Conservation (phyloP, 2,888 invertebrate genomes). For the Metacarcinus magister region DNA sequence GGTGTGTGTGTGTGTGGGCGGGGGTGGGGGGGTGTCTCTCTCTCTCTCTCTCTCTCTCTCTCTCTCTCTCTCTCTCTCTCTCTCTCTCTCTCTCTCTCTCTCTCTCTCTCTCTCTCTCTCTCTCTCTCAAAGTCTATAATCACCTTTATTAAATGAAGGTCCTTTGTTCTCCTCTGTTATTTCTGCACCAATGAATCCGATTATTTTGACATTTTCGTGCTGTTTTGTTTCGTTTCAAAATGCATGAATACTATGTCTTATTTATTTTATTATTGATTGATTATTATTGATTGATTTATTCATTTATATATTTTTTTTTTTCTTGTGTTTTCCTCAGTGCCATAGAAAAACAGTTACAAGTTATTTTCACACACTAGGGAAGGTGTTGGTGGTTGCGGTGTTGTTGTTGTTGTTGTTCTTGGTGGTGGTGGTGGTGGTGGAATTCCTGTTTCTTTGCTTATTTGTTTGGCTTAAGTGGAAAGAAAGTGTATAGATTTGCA, state of each 20-base stretch:
- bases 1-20: no score
- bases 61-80: conserved; percentile 48
- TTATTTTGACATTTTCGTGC: neutral
- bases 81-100: conserved; percentile 48
- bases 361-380: neutral
- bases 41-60: conserved; percentile 43
- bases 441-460: neutral
- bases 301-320: neutral
- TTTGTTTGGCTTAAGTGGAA: neutral
- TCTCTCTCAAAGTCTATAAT: neutral
- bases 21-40: neutral
- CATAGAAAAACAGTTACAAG: no score
- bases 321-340: neutral
- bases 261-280: neutral
- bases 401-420: neutral
- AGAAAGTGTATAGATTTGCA: neutral
- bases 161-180: conserved; percentile 27
- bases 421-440: no score
- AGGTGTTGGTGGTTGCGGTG: neutral
- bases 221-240: neutral
- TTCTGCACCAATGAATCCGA: neutral
- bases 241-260: neutral
- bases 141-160: conserved; percentile 19
- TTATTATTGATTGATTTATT: neutral
- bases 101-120: conserved; percentile 48